phyloP scores from a whole-genome alignment of 2,797 vertebrate species.

The Presbytis comata region DNA sequence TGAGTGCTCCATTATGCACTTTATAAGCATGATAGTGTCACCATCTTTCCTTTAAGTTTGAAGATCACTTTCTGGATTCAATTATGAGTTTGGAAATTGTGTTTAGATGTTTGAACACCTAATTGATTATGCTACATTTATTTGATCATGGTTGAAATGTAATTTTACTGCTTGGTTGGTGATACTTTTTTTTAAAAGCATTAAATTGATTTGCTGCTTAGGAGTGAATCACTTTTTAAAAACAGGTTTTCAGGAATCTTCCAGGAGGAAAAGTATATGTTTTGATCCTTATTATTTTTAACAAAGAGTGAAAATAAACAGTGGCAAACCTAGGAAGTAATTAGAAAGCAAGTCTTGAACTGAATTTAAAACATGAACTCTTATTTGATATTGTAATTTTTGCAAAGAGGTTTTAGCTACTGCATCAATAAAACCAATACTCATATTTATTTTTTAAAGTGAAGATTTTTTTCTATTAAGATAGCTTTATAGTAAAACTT shows the following conservation, averaged over 20 bases:
- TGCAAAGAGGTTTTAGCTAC: neutral
- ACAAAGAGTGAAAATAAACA: neutral
- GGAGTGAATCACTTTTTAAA: constrained; percentile 42
- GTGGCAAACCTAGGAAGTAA: neutral
- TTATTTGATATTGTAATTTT: neutral
- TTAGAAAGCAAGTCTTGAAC: neutral
- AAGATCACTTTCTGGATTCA: neutral
- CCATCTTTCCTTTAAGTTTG: neutral
- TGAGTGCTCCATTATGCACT: neutral
- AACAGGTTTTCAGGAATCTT: neutral
- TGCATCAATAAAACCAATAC: neutral
- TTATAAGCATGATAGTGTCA: neutral
- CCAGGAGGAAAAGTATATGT: neutral
- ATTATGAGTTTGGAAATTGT: constrained; percentile 30
- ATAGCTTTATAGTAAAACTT: neutral
- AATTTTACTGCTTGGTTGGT: constrained; percentile 54
- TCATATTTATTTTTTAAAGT: neutral
- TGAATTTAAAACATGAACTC: neutral
- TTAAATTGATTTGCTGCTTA: constrained; percentile 41
- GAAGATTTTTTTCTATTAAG: neutral
- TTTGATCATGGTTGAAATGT: constrained; percentile 54
- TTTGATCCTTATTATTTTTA: constrained; percentile 27
- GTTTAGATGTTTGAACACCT: constrained; percentile 28
- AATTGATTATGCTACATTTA: constrained; percentile 25
- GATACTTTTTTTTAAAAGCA: neutral